A percentile compares a stretch with the other conserved stretches of the same genome.
Evolutionary conservation across 2,888 invertebrate species (phyloP).

Genomic region (Atherix ibis): DNA sequence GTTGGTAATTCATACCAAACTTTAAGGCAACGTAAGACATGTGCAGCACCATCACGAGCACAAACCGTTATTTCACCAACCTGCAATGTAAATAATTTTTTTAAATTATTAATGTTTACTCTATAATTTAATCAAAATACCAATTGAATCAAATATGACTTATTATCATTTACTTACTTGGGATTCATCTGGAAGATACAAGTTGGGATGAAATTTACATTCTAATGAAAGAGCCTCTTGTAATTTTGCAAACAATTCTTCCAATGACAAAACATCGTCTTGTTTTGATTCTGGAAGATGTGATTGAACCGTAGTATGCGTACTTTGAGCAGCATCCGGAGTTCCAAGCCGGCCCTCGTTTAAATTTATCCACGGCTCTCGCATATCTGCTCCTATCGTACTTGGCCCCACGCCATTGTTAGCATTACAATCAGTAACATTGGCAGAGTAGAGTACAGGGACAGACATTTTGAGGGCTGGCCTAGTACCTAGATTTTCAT

Average conservation of each 20-base stretch:
- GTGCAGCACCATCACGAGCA: conserved; percentile 64
- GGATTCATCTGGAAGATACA: conserved; percentile 45
- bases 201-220: conserved; percentile 51
- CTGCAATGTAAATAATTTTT: conserved; percentile 18
- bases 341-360: conserved; percentile 42
- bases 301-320: conserved; percentile 4
- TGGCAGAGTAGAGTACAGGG: conserved; percentile 35
- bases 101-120: no score
- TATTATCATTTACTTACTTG: conserved; percentile 46
- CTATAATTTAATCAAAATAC: no score
- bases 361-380: conserved; percentile 32
- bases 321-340: conserved; percentile 41
- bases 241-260: conserved; percentile 39
- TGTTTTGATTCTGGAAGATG: conserved; percentile 13
- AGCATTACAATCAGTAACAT: conserved; percentile 22
- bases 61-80: conserved; percentile 53
- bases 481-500: conserved; percentile 32
- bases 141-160: no score
- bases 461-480: conserved; percentile 36
- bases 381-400: conserved; percentile 21
- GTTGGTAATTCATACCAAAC: conserved; percentile 73
- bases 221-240: conserved; percentile 54
- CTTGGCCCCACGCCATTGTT: conserved; percentile 18
- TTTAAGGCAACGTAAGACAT: conserved; percentile 65
- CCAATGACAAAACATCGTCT: conserved; percentile 17